Evolutionary conservation across 2,797 vertebrate genomes (phyloP).

Genomic region (Channallabes apus): DNA sequence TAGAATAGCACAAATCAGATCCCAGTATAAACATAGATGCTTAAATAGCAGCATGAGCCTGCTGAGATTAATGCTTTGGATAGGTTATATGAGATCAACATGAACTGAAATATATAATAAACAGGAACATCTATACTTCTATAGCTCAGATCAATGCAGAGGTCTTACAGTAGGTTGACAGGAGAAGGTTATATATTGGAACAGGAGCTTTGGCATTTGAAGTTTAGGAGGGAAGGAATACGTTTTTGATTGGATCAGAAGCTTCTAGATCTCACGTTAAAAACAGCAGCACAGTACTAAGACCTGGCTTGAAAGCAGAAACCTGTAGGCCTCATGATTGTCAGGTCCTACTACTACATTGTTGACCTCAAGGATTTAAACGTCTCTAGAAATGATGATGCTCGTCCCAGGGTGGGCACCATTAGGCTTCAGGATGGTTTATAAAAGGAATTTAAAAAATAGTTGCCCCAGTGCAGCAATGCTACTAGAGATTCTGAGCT

Average conservation of each 20-base stretch:
- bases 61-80: not conserved
- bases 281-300: not conserved
- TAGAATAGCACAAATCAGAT: not conserved
- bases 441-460: not conserved
- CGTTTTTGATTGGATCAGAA: not conserved
- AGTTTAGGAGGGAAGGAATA: not conserved
- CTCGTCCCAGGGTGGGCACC: not conserved
- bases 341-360: not conserved
- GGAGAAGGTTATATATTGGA: not conserved
- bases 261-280: not conserved
- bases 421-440: not conserved
- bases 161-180: not conserved
- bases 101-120: not conserved
- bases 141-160: not conserved
- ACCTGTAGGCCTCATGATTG: not conserved
- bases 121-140: not conserved
- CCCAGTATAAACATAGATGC: not conserved
- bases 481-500: too few relatives aligned
- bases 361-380: not conserved
- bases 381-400: not conserved
- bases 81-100: not conserved
- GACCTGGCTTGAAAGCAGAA: not conserved
- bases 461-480: not conserved
- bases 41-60: not conserved
- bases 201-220: not conserved